phyloP scores from a whole-genome alignment of 2,113 vertebrate genomes.

The Dipodomys stephensi region DNA sequence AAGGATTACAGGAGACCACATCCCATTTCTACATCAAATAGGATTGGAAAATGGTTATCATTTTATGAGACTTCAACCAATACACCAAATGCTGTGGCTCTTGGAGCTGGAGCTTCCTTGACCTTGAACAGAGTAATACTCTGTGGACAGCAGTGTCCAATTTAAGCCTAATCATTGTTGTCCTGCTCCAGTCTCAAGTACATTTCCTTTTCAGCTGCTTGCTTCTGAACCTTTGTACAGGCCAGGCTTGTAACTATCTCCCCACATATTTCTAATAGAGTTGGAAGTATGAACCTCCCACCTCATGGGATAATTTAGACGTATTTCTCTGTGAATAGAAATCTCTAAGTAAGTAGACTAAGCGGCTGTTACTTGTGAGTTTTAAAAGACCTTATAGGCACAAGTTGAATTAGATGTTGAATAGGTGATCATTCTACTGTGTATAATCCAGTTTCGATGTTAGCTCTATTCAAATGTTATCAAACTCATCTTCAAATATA shows the following conservation, averaged over 20 bases:
- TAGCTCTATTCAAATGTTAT: background rate
- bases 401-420: background rate
- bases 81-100: background rate
- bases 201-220: rapidly evolving
- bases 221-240: too few species aligned
- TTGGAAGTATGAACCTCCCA: background rate
- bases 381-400: background rate
- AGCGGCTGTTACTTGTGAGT: background rate
- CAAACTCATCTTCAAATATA: background rate
- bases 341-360: background rate
- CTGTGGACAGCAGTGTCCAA: too few species aligned
- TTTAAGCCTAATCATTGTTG: background rate
- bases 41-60: background rate
- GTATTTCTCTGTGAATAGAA: background rate
- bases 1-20: too few species aligned
- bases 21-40: background rate
- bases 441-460: background rate
- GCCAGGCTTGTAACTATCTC: too few species aligned
- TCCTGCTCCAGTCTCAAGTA: background rate
- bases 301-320: background rate
- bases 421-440: background rate
- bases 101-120: too few species aligned
- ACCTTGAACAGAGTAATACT: too few species aligned
- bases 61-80: too few species aligned
- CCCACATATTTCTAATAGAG: too few species aligned